Conservation (phyloP, 1,140 invertebrate genomes). For the Onthophagus taurus region DNA sequence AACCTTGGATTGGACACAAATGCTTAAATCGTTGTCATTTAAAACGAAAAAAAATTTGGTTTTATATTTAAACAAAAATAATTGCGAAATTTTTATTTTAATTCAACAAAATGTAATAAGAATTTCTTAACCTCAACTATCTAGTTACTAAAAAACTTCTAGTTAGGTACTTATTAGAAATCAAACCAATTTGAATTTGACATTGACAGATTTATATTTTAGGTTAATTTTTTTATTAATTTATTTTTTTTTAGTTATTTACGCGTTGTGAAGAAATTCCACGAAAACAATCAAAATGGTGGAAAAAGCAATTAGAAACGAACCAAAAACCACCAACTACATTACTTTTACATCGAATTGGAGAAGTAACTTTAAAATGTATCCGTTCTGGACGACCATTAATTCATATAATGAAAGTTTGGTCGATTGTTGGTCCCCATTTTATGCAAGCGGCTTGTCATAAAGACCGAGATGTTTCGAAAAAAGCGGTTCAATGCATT, state of each 20-base stretch:
- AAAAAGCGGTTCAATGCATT: conserved; percentile 86
- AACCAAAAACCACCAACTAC: conserved; percentile 37
- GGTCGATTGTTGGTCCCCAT: conserved; percentile 83
- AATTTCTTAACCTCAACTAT: too few species aligned
- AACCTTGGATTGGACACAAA: too few species aligned
- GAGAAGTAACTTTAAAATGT: conserved; percentile 79
- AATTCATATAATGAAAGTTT: conserved; percentile 81
- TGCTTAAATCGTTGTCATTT: too few species aligned
- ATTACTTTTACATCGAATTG: conserved; percentile 69
- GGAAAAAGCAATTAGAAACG: conserved; percentile 43
- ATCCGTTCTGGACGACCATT: conserved; percentile 77
- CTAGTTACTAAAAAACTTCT: too few species aligned
- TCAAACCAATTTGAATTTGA: too few species aligned
- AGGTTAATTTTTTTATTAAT: too few species aligned
- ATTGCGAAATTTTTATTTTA: too few species aligned
- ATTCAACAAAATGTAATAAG: too few species aligned
- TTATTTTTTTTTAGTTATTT: conserved; percentile 24
- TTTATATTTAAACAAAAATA: too few species aligned
- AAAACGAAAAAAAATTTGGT: too few species aligned
- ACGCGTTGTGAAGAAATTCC: conserved; percentile 30
- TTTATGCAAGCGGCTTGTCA: conserved; percentile 91
- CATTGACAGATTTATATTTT: too few species aligned
- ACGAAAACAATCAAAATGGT: conserved; percentile 42
- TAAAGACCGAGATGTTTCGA: conserved; percentile 78
- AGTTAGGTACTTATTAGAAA: too few species aligned